These are phyloP conservation scores for Natrix natrix DNA, from an alignment of 2,797 vertebrate genomes.

Conservation along the genomic window DNA sequence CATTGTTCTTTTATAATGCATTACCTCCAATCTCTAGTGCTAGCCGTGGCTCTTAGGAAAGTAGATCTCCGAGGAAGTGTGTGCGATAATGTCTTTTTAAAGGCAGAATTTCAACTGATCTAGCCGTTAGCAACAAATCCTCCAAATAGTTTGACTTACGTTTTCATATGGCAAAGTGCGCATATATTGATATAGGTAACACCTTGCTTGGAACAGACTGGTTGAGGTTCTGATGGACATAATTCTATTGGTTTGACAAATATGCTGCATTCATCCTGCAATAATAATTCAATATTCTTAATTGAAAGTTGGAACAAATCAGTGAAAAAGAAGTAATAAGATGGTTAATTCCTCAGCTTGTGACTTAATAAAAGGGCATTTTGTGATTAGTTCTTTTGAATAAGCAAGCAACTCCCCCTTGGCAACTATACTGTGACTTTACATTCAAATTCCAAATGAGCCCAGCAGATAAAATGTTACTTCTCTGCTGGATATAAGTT, in stretches of 20 bases:
- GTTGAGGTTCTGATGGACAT: fast-evolving
- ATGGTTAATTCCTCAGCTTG: neutral
- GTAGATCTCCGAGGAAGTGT: neutral
- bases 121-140: neutral
- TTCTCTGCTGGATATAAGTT: neutral
- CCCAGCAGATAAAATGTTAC: neutral
- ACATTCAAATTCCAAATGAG: neutral
- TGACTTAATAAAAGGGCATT: neutral
- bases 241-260: neutral
- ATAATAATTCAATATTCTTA: neutral
- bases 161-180: conserved; percentile 3
- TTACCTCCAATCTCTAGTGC: neutral
- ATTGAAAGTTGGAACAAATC: neutral
- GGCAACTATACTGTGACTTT: neutral
- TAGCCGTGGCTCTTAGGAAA: neutral
- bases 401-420: neutral
- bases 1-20: neutral
- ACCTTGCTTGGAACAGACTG: neutral
- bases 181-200: neutral
- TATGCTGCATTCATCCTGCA: neutral
- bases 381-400: neutral
- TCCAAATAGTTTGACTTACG: neutral
- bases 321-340: neutral
- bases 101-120: neutral
- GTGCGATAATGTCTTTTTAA: neutral